Base-by-base conservation (phyloP, 2,113 vertebrate genomes). In the Otolemur garnettii region DNA sequence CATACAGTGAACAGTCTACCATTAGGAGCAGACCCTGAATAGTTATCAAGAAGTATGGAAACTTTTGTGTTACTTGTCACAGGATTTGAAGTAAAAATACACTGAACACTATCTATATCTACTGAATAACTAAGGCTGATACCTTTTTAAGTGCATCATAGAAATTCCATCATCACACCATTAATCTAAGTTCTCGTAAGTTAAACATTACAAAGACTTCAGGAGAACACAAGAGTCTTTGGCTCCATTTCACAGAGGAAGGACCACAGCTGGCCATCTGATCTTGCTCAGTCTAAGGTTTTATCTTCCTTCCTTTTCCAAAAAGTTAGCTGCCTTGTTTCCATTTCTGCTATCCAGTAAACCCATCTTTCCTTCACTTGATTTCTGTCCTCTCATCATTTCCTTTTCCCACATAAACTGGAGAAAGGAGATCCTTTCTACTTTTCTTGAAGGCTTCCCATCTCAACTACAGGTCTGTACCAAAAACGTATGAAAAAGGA, bases 101-200 rank as follows among this genome's bases (percentile, higher is more conserved):
- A 60, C 11, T 38, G 38, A n/a, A 72, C 50, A 91, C 55, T 38
- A 96, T 42, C 97, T 80, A 84, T 94, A 98, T 97, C 96, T 97
- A 98, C 68, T 98, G 33, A 19, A 59, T 84, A 90, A 93, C 68
- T 72, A 84, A 69, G 11, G 2, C 2, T 18, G 26, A 86, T 26
- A 83, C 22, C 13, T n/a, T 91, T 90, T 69, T 68, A 79, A 87
- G 64, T 50, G 11, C 33, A 24, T 77, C 75, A 87, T 5, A 85
- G 11, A 92, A n/a, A 90, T 28, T 87, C 35, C 30, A 60, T 62
- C 79, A 93, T 35, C 26, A 45, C 4, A 87, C 5, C 22, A 95
- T 42, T 68, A 89, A 85, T 7, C 26, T 60, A 94, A 91, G 12
- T 85, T 95, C 90, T 88, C 22, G 53, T 6, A 89, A 96, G 45